phyloP scores from a whole-genome alignment of 2,797 vertebrate species.

The Saxicola maurus region DNA sequence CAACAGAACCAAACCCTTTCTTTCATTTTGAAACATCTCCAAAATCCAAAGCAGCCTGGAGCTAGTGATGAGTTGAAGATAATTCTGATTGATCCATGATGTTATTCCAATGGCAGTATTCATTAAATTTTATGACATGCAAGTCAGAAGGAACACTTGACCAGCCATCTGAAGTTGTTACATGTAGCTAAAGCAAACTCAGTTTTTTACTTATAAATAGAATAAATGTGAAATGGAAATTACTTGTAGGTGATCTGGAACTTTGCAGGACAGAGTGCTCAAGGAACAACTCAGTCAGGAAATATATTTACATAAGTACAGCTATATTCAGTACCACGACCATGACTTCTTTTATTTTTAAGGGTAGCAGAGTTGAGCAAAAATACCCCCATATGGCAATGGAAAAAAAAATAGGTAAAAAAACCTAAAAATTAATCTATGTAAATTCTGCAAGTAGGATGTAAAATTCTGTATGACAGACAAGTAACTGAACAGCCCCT shows the following conservation, averaged over 20 bases:
- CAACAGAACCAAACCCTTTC: neutral
- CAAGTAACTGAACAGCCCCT: neutral
- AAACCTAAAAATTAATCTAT: neutral
- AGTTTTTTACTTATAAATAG: neutral
- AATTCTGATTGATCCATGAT: neutral
- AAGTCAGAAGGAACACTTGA: neutral
- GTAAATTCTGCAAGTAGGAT: neutral
- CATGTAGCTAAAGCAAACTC: neutral
- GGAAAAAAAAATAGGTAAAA: neutral
- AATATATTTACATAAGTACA: accelerated
- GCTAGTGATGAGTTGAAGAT: neutral
- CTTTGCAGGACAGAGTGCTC: neutral
- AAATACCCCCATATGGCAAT: neutral
- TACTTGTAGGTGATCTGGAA: neutral
- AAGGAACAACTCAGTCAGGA: neutral
- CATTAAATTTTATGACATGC: neutral
- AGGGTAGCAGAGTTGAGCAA: neutral
- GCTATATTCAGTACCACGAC: neutral
- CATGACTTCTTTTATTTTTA: neutral
- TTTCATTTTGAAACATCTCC: neutral
- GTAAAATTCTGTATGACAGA: neutral
- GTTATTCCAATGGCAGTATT: neutral
- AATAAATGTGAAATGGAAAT: neutral
- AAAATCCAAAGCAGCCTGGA: neutral
- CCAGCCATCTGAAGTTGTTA: neutral